These are phyloP conservation scores for Huso huso DNA, from an alignment of 2,797 vertebrate genomes.

Conservation along the genomic window DNA sequence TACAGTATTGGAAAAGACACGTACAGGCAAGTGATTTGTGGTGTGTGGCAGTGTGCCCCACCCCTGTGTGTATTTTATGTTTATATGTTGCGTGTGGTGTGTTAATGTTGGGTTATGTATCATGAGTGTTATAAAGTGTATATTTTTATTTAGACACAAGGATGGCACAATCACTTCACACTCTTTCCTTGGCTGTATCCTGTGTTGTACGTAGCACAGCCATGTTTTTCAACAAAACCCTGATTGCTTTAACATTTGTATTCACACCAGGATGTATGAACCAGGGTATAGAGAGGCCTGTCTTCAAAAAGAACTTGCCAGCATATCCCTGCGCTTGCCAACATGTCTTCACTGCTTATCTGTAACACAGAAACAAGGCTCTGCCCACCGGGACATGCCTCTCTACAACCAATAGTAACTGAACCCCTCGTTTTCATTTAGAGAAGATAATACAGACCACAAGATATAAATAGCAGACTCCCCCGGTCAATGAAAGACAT, in stretches of 20 bases:
- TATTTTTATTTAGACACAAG: too few relatives aligned
- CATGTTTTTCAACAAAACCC: too few relatives aligned
- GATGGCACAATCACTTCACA: too few relatives aligned
- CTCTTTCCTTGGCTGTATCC: too few relatives aligned
- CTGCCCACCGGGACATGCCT: not conserved
- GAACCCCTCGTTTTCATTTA: conserved; percentile 41
- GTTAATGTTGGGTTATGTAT: too few relatives aligned
- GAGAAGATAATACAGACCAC: conserved; percentile 46
- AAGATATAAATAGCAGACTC: conserved; percentile 42
- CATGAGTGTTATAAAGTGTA: too few relatives aligned
- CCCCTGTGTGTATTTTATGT: too few relatives aligned
- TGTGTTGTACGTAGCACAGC: too few relatives aligned
- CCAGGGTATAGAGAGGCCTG: not conserved
- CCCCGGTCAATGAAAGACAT: conserved; percentile 44
- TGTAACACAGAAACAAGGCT: not conserved
- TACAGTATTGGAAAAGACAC: not conserved
- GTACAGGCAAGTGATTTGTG: not conserved
- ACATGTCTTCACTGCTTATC: not conserved
- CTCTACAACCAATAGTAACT: conserved; percentile 38
- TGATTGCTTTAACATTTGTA: too few relatives aligned
- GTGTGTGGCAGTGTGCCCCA: not conserved
- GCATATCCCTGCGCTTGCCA: not conserved
- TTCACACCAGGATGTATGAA: not conserved
- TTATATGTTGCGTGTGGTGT: not conserved
- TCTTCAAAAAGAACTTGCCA: not conserved